phyloP scores from a whole-genome alignment of 2,113 vertebrate species.

The Emydura subglobosa region DNA sequence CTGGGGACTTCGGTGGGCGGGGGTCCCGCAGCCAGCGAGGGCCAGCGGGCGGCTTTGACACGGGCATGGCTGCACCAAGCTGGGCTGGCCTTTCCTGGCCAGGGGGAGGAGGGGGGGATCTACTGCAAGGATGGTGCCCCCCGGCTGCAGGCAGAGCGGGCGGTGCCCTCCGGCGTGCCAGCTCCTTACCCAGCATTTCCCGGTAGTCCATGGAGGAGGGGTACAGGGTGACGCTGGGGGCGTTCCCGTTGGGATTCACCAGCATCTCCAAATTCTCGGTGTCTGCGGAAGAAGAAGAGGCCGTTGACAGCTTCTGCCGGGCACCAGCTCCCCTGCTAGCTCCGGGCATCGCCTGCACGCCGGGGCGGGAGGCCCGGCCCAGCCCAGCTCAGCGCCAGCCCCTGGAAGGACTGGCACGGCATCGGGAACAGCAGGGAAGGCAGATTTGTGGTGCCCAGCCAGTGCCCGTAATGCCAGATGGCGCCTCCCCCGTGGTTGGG shows the following conservation, averaged over 20 bases:
- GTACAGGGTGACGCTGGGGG: not conserved
- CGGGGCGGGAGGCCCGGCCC: not conserved
- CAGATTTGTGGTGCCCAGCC: not conserved
- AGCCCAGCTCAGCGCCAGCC: not conserved
- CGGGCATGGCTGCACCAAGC: not conserved
- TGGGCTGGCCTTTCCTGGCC: not conserved
- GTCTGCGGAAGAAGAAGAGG: not conserved
- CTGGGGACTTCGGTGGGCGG: not conserved
- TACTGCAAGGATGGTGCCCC: too few relatives aligned
- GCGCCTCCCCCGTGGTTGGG: not conserved
- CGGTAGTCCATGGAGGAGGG: conserved; percentile 50
- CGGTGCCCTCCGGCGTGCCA: not conserved
- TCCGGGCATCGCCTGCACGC: too few relatives aligned
- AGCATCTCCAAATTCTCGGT: conserved; percentile 69
- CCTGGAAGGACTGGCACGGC: not conserved
- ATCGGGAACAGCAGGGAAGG: not conserved
- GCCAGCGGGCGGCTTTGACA: not conserved
- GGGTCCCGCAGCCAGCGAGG: too few relatives aligned
- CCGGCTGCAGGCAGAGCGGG: not conserved
- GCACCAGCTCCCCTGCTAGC: not conserved
- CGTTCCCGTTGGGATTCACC: not conserved
- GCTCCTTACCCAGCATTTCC: conserved; percentile 66
- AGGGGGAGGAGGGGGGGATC: too few relatives aligned
- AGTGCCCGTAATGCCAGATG: accelerated
- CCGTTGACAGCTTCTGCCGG: not conserved